Percentiles rank a stretch among this genome's conserved stretches.
Conservation (phyloP, 92 coral and sea anemone species). For the Galaxea fascicularis region DNA sequence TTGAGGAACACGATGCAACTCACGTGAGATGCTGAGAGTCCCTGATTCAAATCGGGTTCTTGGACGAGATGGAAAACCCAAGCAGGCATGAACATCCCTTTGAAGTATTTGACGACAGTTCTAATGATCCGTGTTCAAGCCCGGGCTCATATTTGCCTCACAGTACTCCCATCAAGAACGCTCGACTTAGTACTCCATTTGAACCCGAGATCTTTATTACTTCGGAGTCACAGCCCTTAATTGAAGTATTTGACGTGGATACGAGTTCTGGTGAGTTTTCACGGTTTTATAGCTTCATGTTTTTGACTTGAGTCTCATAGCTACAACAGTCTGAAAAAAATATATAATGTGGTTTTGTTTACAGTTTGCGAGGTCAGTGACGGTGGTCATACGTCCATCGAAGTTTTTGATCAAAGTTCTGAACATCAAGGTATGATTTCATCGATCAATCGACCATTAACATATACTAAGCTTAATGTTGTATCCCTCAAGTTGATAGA, state of each 20-base stretch:
- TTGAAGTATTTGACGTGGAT: background rate
- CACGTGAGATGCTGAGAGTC: background rate
- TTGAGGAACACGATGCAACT: background rate
- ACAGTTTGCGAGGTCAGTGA: background rate
- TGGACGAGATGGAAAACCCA: background rate
- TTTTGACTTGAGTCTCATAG: background rate
- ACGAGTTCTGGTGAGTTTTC: conserved; percentile 2
- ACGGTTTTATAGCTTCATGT: background rate
- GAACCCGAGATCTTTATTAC: too few relatives aligned
- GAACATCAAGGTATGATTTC: background rate
- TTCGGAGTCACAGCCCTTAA: too few relatives aligned
- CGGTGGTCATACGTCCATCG: background rate
- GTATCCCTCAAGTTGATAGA: background rate
- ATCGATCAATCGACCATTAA: background rate
- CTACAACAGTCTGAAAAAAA: background rate
- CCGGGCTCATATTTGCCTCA: background rate
- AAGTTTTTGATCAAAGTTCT: background rate
- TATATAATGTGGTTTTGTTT: background rate
- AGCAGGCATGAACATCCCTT: background rate
- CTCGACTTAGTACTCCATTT: too few relatives aligned
- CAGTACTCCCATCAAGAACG: background rate
- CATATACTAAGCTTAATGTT: background rate
- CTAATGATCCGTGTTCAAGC: background rate
- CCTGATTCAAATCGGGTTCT: background rate
- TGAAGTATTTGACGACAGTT: background rate